Base-by-base conservation (phyloP, 1,140 invertebrate genomes). In the Drosophila watanabei region DNA sequence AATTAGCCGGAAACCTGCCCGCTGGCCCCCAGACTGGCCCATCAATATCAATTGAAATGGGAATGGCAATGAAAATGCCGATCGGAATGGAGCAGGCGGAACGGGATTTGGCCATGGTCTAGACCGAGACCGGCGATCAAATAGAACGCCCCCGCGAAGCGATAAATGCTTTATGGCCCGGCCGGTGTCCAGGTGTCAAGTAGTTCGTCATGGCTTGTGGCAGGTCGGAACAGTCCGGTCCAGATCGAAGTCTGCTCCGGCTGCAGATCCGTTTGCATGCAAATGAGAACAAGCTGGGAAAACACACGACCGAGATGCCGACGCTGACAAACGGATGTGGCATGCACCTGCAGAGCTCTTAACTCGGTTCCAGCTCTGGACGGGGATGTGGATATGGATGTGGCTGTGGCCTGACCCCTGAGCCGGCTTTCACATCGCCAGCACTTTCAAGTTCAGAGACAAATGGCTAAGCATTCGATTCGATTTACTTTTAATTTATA, bases 401-500 rank as follows among this genome's bases (percentile, higher is more conserved):
- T 52, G 39, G 65, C 45, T 8, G 33, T 18, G 18, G 39, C 14
- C 46, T 88, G 86, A 90, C 82, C 86, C 82, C 68, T 73, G 69
- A 70, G 59, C 41, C 57, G 80, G 87, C 85, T 88, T 88, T 88
- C 85, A 90, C 86, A 89, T 72, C 2, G 56, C 70, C 52, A 70
- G 76, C 84, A 80, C 85, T 88, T 88, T 88, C 85, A 85, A 90
- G 85, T 90, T 90, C 85, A 68, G 46, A 90, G 85, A 90, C 85
- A 89, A 89, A 89, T 89, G 86, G 78, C 70, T 60, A 80, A 62
- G 86, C 85, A 89, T 90, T 89, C 86, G 68, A 90, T 89, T 89
- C 85, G 85, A 89, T 89, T 89, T 89, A 89, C 85, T 89, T 89
- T 89, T 89, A 89, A 89, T 89, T 89, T 89, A 89, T 89, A 89